Evolutionary conservation across 2,888 invertebrate species (phyloP), one percentile per base, ranked within the genome.

Genomic region (Sympetrum striolatum): DNA sequence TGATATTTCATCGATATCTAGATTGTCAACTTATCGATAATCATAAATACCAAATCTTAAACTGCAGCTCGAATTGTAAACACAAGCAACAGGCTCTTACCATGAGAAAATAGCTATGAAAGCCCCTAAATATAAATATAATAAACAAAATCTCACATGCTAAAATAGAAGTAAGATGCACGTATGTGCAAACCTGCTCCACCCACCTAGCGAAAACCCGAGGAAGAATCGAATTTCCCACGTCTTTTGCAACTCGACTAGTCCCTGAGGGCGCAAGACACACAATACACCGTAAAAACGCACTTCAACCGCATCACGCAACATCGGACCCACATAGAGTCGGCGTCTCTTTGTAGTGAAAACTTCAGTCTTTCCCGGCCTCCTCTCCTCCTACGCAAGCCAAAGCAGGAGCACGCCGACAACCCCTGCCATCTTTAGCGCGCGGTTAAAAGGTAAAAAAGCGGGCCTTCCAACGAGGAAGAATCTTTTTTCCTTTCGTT

Each of bases 201-300:
- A 31, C 25, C 81, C 25, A 82, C 25, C 37, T 31, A 53, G 48
- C 31, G 18, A 53, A 53, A 4, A 44, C 44, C 44, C 10, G 10
- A 44, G 53, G 8, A 53, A 53, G 53, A 15, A 53, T 53, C 18
- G 53, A 53, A 53, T 53, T 53, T 53, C 53, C n/a, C 31, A 18
- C 81, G 15, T 25, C 81, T 48, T 53, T 82, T 25, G 53, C 14
- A 25, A 5, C 44, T 44, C 10, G 44, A 10, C 44, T 8, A 44
- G 39, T 22, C 60, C n/a, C 82, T 53, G 31, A 15, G 10, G 18
- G 48, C 81, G 15, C 82, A 10, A 31, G 82, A 60, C 86, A 60
- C 60, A 86, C 86, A 86, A 86, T 86, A 60, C 60, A 53, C 60
- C 60, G 64, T n/a, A 86, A 31, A 60, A 60, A 60, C 22, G 86